Conservation (phyloP, 1,140 invertebrate genomes). For the Penaeus japonicus region DNA sequence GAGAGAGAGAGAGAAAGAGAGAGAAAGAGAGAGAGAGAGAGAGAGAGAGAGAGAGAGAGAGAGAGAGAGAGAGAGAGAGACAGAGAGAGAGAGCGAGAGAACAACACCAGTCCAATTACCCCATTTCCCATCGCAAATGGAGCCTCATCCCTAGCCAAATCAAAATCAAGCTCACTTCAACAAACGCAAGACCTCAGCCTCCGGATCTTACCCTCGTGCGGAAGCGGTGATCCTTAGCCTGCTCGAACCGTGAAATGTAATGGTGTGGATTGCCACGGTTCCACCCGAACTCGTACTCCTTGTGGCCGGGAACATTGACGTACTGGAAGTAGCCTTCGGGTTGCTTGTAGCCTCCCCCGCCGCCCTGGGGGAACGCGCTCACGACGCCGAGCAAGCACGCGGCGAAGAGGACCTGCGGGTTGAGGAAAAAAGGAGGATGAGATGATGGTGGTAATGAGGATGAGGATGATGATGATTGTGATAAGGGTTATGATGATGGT, state of each 20-base stretch:
- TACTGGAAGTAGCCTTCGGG: conserved; percentile 63
- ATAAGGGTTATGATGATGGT: too few species aligned
- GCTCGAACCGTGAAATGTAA: conserved; percentile 63
- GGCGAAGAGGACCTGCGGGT: not conserved
- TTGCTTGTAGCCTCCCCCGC: conserved; percentile 40
- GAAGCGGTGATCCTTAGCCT: conserved; percentile 62
- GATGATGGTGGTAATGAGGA: too few species aligned
- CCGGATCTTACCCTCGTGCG: conserved; percentile 61
- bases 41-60: too few species aligned
- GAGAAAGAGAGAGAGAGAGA: too few species aligned
- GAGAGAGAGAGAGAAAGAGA: too few species aligned
- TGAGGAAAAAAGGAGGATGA: not conserved
- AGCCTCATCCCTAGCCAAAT: too few species aligned
- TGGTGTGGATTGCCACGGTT: conserved; percentile 63
- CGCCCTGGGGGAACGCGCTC: conserved; percentile 7
- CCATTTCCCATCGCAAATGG: too few species aligned
- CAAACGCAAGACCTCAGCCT: not conserved
- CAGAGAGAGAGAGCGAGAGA: too few species aligned
- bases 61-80: too few species aligned
- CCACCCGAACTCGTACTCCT: conserved; percentile 64
- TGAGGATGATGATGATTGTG: too few species aligned
- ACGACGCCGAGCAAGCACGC: not conserved
- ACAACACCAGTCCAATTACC: too few species aligned
- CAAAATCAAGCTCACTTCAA: too few species aligned
- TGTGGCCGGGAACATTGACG: conserved; percentile 63